These are phyloP conservation scores for Ginglymostoma cirratum DNA, from an alignment of 2,113 vertebrate genomes.

Conservation along the genomic window DNA sequence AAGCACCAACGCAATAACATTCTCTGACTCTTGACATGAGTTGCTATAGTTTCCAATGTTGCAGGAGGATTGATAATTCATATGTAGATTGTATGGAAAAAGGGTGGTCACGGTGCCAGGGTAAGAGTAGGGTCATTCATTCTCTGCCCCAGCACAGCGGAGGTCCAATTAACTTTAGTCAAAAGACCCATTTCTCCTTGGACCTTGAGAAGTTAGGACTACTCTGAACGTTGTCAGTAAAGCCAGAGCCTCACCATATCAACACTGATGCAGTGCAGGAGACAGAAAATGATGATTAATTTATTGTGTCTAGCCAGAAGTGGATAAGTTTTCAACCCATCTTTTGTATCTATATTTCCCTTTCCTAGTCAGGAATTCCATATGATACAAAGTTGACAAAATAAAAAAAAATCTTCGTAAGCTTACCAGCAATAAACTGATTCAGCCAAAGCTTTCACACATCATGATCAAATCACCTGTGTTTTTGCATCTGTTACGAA, in stretches of 20 bases:
- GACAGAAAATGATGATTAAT: neutral
- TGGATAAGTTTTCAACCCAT: neutral
- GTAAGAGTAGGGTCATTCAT: neutral
- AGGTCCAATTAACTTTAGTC: neutral
- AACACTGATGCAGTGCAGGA: neutral
- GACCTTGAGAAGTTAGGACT: neutral
- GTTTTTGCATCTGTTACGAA: neutral
- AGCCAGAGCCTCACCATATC: neutral
- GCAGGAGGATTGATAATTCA: neutral
- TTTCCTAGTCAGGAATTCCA: neutral
- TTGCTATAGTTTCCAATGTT: neutral
- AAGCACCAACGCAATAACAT: neutral
- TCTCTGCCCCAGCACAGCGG: neutral
- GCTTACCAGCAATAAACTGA: neutral
- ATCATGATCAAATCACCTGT: neutral
- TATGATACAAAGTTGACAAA: neutral
- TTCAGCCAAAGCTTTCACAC: neutral
- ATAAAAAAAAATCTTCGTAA: neutral
- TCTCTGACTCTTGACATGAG: neutral
- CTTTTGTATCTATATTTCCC: neutral
- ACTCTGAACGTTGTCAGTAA: neutral
- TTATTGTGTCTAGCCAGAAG: neutral
- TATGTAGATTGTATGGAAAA: neutral
- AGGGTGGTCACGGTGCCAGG: neutral
- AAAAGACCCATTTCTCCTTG: neutral